Conservation (phyloP, 1,140 invertebrate genomes). For the Ridgeia piscesae region DNA sequence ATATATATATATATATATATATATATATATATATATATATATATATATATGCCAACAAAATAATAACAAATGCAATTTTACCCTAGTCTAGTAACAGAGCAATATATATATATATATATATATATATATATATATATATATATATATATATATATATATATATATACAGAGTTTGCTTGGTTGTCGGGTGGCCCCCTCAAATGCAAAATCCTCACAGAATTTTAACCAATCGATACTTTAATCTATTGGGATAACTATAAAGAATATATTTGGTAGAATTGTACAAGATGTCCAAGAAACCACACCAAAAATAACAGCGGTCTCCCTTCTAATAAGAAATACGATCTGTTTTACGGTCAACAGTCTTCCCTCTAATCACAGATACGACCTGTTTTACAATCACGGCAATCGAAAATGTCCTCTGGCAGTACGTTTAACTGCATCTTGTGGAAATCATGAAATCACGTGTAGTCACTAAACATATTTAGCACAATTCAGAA, state of each 20-base stretch:
- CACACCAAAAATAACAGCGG: neutral
- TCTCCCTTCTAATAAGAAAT: neutral
- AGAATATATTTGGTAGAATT: neutral
- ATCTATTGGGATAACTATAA: neutral
- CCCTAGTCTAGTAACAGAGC: too few species aligned
- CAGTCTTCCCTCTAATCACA: neutral
- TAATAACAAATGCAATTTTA: too few species aligned
- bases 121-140: too few species aligned
- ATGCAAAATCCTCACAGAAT: too few species aligned
- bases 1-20: too few species aligned
- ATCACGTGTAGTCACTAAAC: neutral
- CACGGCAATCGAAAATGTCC: neutral
- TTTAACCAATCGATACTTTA: too few species aligned
- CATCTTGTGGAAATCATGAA: neutral
- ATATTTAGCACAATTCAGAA: neutral
- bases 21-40: too few species aligned
- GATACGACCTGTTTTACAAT: neutral
- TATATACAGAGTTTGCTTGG: too few species aligned
- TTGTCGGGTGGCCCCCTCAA: too few species aligned
- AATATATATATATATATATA: too few species aligned
- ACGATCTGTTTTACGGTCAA: neutral
- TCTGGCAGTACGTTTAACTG: neutral
- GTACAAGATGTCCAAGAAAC: neutral
- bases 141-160: too few species aligned
- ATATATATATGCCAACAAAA: too few species aligned